Evolutionary conservation across 1,140 invertebrate species (phyloP).

Genomic region (Pristionchus pacificus): DNA sequence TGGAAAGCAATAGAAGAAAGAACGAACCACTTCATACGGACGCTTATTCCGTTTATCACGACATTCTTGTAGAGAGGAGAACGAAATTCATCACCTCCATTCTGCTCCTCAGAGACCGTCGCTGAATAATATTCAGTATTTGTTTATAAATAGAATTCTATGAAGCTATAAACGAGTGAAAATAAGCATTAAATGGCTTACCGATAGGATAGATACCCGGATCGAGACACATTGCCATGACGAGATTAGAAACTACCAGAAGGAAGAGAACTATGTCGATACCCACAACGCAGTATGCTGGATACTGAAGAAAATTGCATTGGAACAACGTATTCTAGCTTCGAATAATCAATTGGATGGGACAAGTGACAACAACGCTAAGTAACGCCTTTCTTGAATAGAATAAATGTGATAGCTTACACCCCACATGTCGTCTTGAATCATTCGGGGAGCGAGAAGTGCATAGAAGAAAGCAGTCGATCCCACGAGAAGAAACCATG

Average conservation of each 20-base stretch:
- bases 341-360: background rate
- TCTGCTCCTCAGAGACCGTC: constrained; percentile 45
- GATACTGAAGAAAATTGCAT: constrained; percentile 23
- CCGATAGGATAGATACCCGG: constrained; percentile 89
- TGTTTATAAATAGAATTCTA: constrained; percentile 18
- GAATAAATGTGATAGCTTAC: constrained; percentile 6
- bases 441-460: constrained; percentile 66
- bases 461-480: constrained; percentile 89
- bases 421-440: constrained; percentile 23
- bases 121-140: constrained; percentile 34
- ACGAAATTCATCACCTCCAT: constrained; percentile 77
- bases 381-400: background rate
- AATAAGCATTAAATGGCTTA: constrained; percentile 8
- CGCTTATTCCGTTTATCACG: constrained; percentile 84
- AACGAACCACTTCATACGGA: constrained; percentile 94
- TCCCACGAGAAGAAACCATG: constrained; percentile 83
- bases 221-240: constrained; percentile 97
- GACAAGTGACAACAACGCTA: background rate
- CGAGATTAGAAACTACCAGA: constrained; percentile 95
- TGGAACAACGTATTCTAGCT: background rate
- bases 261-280: constrained; percentile 88
- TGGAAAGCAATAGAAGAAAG: background rate
- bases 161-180: background rate
- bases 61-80: constrained; percentile 95
- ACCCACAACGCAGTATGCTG: constrained; percentile 76